phyloP scores from a whole-genome alignment of 2,888 invertebrate genomes.

The Neoscelio sp. region DNA sequence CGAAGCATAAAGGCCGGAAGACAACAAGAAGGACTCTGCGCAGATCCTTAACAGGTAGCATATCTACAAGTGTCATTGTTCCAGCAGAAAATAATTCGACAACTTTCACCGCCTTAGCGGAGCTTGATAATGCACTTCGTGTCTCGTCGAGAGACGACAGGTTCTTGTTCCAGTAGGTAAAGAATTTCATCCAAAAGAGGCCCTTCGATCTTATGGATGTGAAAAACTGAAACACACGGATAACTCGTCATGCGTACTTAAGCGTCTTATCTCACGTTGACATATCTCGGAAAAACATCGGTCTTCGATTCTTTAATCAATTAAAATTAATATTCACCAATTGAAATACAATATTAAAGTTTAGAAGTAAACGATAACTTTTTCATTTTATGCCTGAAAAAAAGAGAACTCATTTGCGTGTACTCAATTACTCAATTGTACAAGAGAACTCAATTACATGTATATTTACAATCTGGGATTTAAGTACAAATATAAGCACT shows the following conservation, averaged over 20 bases:
- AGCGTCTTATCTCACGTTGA: constrained; percentile 37
- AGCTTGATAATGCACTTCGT: background rate
- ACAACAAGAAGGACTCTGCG: constrained; percentile 4
- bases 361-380: no score
- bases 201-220: constrained; percentile 34
- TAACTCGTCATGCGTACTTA: constrained; percentile 31
- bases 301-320: background rate
- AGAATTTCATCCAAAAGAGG: constrained; percentile 31
- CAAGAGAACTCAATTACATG: no score
- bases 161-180: constrained; percentile 13
- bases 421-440: no score
- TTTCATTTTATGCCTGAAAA: no score
- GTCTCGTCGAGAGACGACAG: constrained; percentile 9
- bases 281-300: constrained; percentile 30
- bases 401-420: no score
- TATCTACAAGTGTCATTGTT: constrained; percentile 52
- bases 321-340: no score
- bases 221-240: constrained; percentile 22
- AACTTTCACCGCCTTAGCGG: constrained; percentile 37
- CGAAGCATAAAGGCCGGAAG: constrained; percentile 51
- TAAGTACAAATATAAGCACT: no score
- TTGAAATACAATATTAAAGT: no score
- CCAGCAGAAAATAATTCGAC: constrained; percentile 48
- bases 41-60: constrained; percentile 46
- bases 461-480: no score